phyloP scores from a whole-genome alignment of 2,113 vertebrate genomes.

The Misgurnus anguillicaudatus region DNA sequence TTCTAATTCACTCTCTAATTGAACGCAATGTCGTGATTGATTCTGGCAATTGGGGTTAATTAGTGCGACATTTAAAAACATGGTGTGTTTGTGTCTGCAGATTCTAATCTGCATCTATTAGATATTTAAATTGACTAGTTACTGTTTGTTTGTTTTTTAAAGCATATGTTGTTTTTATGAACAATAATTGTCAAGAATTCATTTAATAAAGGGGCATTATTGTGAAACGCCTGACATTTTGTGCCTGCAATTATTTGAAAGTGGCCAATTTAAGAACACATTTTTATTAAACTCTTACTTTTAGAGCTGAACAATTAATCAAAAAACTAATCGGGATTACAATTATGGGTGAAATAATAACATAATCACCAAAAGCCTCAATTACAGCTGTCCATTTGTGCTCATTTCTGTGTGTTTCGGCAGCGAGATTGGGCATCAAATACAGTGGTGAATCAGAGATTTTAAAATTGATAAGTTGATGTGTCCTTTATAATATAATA shows the following conservation, averaged over 20 bases:
- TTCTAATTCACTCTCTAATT: slow-evolving; percentile 57
- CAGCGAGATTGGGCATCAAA: too few relatives aligned
- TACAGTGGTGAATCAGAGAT: too few relatives aligned
- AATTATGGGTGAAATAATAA: too few relatives aligned
- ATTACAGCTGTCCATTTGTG: too few relatives aligned
- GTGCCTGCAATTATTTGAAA: neutral
- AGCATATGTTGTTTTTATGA: slow-evolving; percentile 19
- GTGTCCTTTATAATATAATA: too few relatives aligned
- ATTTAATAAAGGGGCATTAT: slow-evolving; percentile 5
- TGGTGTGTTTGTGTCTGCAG: slow-evolving; percentile 23
- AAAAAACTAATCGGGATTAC: too few relatives aligned
- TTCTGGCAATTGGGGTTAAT: slow-evolving; percentile 48
- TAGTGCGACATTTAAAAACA: slow-evolving; percentile 49
- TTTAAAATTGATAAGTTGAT: too few relatives aligned
- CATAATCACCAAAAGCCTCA: too few relatives aligned
- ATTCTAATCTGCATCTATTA: slow-evolving; percentile 40
- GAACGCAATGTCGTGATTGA: slow-evolving; percentile 29
- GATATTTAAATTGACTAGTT: slow-evolving; percentile 21
- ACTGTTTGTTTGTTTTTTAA: slow-evolving; percentile 10
- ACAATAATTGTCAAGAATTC: neutral
- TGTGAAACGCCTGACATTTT: neutral
- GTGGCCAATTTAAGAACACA: neutral
- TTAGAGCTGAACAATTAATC: too few relatives aligned
- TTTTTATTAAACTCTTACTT: neutral
- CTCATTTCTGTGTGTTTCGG: too few relatives aligned